Conservation (phyloP, 2,113 vertebrate species). For the Scortum barcoo region DNA sequence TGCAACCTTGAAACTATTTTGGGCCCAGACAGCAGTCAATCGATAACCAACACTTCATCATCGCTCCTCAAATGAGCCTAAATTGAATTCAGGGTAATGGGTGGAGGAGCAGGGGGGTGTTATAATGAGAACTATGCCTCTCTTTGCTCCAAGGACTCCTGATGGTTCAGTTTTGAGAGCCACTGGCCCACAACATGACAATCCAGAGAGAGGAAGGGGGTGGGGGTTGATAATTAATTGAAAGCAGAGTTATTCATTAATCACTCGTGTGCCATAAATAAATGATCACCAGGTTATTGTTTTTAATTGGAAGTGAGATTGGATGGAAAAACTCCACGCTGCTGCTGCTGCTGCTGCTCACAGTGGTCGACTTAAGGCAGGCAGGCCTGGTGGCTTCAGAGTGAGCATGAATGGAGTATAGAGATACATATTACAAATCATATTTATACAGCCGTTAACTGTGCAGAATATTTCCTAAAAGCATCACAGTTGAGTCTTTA, state of each 20-base stretch:
- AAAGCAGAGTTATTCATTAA: conserved; percentile 52
- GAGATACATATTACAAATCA: no score
- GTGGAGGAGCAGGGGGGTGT: no score
- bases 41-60: conserved; percentile 38
- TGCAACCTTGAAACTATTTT: neutral
- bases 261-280: conserved; percentile 60
- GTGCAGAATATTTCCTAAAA: neutral
- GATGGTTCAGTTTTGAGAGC: conserved; percentile 9
- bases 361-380: no score
- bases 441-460: neutral
- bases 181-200: conserved; percentile 17
- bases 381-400: conserved; percentile 6
- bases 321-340: conserved; percentile 24
- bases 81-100: conserved; percentile 45
- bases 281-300: conserved; percentile 62
- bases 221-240: conserved; percentile 59
- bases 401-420: conserved; percentile 8
- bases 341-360: no score
- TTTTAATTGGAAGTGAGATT: conserved; percentile 61
- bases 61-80: conserved; percentile 44
- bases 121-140: conserved; percentile 13
- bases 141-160: conserved; percentile 46
- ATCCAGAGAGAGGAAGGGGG: neutral
- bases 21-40: conserved; percentile 25
- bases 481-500: conserved; percentile 8